Base-by-base conservation (phyloP, 2,888 invertebrate genomes). In the Drosophila mercatorum region DNA sequence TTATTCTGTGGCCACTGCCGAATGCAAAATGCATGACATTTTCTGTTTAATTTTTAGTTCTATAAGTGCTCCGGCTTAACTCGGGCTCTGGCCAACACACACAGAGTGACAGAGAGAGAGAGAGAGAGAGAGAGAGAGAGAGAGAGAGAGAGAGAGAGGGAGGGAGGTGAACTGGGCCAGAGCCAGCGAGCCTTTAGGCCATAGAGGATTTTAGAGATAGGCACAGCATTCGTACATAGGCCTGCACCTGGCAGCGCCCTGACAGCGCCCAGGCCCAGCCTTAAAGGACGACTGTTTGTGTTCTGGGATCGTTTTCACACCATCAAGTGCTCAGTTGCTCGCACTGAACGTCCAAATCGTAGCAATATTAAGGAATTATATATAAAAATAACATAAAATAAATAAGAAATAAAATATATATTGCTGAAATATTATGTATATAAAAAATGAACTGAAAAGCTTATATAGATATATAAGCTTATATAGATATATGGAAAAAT, bases 11-110 rank as follows among this genome's bases (percentile, higher is more conserved):
- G 72, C 68, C 67, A 63, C 53, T 70, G 65, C 49, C 75, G 59
- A 88, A 82, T 89, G 89, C 88, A 84, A 87, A 85, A 89, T 89
- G 77, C 85, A 89, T 89, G 82, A 85, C 80, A 82, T 87, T 85
- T 85, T 75, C 75, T 72, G 84, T 87, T 84, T 89, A 87, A 89
- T 84, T 89, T 84, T 81, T 77, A 84, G 85, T 68, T 79, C 59
- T 49, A 58, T 87, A 87, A 84, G 79, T 65, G 71, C 83, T 72
- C 34, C 22, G 74, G 84, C 89, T 84, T 87, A 84, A 70, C 68
- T 70, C 57, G 14, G 76, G 55, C 70, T 75, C 73, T 57, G 47
- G 31, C 14, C 57, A 49, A 43, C n/a, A 22, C 22, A 22, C 22
- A 22, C 22, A 22, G 22, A 22, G 22, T 22, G 22, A 22, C 22